Conservation (phyloP, 2,797 vertebrate species). For the Leuciscus waleckii region DNA sequence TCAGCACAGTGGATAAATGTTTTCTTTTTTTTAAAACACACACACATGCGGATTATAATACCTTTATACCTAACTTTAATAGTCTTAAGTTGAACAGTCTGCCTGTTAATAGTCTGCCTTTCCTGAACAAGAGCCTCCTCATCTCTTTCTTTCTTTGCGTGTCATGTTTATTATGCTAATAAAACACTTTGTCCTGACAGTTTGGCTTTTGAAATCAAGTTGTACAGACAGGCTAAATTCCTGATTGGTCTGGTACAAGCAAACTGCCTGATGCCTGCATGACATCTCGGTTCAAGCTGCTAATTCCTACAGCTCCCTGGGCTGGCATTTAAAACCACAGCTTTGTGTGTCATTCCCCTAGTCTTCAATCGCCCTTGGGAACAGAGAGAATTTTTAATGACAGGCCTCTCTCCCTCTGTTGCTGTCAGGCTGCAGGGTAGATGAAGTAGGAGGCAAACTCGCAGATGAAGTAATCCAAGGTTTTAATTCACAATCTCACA, state of each 20-base stretch:
- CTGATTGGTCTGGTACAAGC: constrained; percentile 49
- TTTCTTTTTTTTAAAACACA: not conserved
- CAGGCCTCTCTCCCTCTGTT: constrained; percentile 25
- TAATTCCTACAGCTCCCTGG: constrained; percentile 54
- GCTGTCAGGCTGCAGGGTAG: too few relatives aligned
- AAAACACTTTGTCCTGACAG: not conserved
- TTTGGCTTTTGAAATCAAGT: constrained; percentile 28
- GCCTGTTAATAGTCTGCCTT: not conserved
- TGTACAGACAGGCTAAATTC: not conserved
- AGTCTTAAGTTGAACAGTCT: not conserved
- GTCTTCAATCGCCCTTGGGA: constrained; percentile 65
- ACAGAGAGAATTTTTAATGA: constrained; percentile 78
- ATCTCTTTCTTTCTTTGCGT: not conserved
- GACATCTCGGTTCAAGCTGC: constrained; percentile 40
- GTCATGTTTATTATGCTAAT: constrained; percentile 6
- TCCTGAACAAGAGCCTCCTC: not conserved
- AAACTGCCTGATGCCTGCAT: constrained; percentile 48
- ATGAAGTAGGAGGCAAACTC: too few relatives aligned
- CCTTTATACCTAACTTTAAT: not conserved
- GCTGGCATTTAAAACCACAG: constrained; percentile 64
- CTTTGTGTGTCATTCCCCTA: constrained; percentile 63
- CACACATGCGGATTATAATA: not conserved
- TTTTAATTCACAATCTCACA: too few relatives aligned
- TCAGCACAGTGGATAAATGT: constrained; percentile 3
- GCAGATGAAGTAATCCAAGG: too few relatives aligned